Evolutionary conservation across 2,797 vertebrate species (phyloP).

Genomic region (Garrulus glandarius): DNA sequence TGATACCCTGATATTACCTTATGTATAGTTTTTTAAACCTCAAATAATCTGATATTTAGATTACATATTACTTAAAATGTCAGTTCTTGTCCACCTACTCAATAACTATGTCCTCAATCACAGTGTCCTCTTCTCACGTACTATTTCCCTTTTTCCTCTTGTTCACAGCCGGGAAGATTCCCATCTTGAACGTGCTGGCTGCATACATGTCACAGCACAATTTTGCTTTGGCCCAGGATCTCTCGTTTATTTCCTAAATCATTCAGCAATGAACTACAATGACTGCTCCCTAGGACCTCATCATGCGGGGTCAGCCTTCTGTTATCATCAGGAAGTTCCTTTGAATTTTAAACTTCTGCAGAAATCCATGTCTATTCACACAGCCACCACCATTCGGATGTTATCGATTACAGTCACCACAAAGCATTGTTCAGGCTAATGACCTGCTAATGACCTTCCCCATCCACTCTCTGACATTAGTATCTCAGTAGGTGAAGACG

Average conservation of each 20-base stretch:
- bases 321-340: not conserved
- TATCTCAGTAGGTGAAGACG: not conserved
- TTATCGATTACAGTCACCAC: not conserved
- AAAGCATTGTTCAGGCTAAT: not conserved
- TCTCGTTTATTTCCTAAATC: not conserved
- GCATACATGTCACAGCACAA: not conserved
- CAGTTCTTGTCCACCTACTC: not conserved
- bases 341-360: not conserved
- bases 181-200: not conserved
- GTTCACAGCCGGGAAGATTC: not conserved
- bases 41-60: not conserved
- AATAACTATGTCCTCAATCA: not conserved
- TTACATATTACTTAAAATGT: not conserved
- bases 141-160: not conserved
- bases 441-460: slow-evolving; percentile 18
- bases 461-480: not conserved
- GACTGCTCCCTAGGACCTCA: not conserved
- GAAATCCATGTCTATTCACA: not conserved
- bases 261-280: not conserved
- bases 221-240: not conserved
- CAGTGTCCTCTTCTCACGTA: not conserved
- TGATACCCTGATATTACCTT: not conserved
- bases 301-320: not conserved
- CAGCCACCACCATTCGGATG: not conserved
- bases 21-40: not conserved